Percentiles rank a stretch among this genome's conserved stretches.
These are phyloP conservation scores for Acanthurus lineatus DNA, from an alignment of 2,797 vertebrate genomes.

Conservation along the genomic window DNA sequence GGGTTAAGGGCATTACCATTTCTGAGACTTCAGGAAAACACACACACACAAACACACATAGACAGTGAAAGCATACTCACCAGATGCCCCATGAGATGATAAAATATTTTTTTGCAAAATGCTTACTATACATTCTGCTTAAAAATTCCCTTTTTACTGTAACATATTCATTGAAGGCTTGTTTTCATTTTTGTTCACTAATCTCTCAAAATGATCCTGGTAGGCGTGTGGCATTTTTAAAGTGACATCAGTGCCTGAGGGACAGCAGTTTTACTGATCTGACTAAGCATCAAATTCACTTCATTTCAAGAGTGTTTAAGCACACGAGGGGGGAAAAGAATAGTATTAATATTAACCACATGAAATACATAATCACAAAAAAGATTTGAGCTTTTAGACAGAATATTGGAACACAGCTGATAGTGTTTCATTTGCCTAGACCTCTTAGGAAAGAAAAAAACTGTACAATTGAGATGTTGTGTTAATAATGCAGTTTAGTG, in stretches of 20 bases:
- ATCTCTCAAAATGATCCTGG: conserved; percentile 73
- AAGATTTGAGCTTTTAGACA: conserved; percentile 14
- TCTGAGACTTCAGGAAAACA: conserved; percentile 76
- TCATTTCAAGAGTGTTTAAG: conserved; percentile 51
- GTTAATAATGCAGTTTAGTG: conserved; percentile 25
- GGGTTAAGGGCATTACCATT: conserved; percentile 81
- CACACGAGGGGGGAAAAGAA: conserved; percentile 30
- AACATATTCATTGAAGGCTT: conserved; percentile 68
- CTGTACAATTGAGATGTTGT: conserved; percentile 7
- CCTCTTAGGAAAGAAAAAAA: conserved; percentile 34
- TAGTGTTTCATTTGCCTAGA: conserved; percentile 2
- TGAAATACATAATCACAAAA: conserved; percentile 28
- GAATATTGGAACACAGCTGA: conserved; percentile 6
- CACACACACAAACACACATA: conserved; percentile 57
- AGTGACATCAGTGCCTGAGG: conserved; percentile 72
- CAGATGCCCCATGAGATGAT: conserved; percentile 77
- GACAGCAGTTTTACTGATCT: conserved; percentile 64
- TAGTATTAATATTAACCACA: conserved; percentile 42
- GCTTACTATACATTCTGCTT: conserved; percentile 77
- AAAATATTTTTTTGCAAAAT: conserved; percentile 78
- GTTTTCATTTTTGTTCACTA: conserved; percentile 80
- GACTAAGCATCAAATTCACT: conserved; percentile 54
- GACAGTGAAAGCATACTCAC: conserved; percentile 59
- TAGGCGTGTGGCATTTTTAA: conserved; percentile 60
- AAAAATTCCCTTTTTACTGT: conserved; percentile 73